Conservation (phyloP, 2,888 invertebrate species). For the Microctonus hyperodae region DNA sequence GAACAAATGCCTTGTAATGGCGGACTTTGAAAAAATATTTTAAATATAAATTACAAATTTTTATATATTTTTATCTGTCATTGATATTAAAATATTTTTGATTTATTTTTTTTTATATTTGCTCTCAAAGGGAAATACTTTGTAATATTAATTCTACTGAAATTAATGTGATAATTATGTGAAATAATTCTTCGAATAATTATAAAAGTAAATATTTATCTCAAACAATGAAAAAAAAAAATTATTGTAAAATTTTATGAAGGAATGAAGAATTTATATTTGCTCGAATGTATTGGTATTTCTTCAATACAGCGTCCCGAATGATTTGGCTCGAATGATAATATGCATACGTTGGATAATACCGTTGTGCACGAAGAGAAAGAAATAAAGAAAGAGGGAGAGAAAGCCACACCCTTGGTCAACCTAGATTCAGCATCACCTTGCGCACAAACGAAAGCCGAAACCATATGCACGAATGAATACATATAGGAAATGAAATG, state of each 20-base stretch:
- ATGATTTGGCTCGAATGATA: slow-evolving; percentile 48
- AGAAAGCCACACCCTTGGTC: slow-evolving; percentile 45
- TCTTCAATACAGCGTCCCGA: slow-evolving; percentile 19
- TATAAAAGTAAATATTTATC: no score
- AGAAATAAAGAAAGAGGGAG: slow-evolving; percentile 31
- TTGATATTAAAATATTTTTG: no score
- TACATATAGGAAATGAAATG: slow-evolving; percentile 30
- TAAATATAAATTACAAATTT: neutral
- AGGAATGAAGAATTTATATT: neutral
- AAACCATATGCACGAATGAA: slow-evolving; percentile 37
- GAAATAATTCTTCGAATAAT: no score
- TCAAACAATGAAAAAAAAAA: no score
- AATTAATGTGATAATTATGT: no score
- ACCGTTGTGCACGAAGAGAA: slow-evolving; percentile 52
- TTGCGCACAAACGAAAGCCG: slow-evolving; percentile 24
- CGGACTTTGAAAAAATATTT: neutral
- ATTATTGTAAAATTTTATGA: neutral
- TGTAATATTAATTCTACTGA: no score
- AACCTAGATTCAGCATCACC: slow-evolving; percentile 38
- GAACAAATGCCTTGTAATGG: neutral
- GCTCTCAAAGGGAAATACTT: no score
- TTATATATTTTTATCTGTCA: no score
- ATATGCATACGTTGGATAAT: slow-evolving; percentile 54
- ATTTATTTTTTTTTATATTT: no score
- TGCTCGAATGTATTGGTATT: neutral